These are phyloP conservation scores for Aphodius granarius DNA, from an alignment of 2,888 invertebrate genomes.

Conservation along the genomic window DNA sequence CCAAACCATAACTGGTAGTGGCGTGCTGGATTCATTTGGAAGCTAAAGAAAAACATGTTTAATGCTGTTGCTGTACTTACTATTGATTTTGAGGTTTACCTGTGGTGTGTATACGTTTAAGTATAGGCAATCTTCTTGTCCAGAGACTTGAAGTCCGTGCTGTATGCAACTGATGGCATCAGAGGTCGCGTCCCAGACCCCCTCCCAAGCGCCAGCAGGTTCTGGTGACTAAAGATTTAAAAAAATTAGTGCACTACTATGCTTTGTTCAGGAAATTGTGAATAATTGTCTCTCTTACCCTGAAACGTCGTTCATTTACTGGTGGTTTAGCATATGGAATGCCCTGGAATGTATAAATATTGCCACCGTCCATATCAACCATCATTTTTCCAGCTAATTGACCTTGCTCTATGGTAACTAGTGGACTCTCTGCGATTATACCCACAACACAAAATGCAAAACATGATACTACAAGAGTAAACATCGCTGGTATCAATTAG, in stretches of 20 bases:
- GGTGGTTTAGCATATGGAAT: slow-evolving; percentile 2
- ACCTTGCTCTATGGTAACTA: not conserved
- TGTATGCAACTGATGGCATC: slow-evolving; percentile 76
- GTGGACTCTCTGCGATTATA: not conserved
- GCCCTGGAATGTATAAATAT: not conserved
- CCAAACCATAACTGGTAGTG: slow-evolving; percentile 73
- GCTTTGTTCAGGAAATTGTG: too few relatives aligned
- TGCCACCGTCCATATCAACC: not conserved
- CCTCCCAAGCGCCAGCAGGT: slow-evolving; percentile 64
- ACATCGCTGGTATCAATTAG: not conserved
- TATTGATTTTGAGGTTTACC: slow-evolving; percentile 13
- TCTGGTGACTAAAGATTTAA: slow-evolving; percentile 65
- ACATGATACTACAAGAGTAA: not conserved
- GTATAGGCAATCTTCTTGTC: slow-evolving; percentile 84
- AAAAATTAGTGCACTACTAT: too few relatives aligned
- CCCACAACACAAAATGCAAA: not conserved
- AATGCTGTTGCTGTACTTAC: not conserved
- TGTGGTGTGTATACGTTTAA: slow-evolving; percentile 70
- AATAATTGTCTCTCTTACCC: not conserved
- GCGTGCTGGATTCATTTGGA: not conserved
- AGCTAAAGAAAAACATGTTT: slow-evolving; percentile 35
- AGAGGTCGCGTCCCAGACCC: slow-evolving; percentile 63
- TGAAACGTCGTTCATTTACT: not conserved
- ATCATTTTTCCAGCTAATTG: not conserved
- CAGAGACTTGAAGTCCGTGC: slow-evolving; percentile 61